Percentiles rank a stretch among this genome's conserved stretches.
Evolutionary conservation across 2,888 invertebrate genomes (phyloP).

Genomic region (Patella pellucida): DNA sequence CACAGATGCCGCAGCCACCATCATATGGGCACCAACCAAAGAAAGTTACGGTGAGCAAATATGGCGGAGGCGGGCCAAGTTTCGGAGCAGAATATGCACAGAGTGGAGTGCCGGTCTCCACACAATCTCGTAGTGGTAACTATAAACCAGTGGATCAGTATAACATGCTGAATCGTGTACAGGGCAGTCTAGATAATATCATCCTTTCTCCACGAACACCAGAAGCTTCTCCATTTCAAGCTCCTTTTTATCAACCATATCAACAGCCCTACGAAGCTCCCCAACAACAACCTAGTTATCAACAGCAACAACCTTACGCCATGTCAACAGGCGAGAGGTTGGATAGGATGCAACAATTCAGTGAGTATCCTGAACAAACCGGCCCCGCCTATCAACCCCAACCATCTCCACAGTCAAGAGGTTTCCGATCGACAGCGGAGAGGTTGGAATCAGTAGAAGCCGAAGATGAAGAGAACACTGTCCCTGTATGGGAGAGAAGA

Average conservation of each 20-base stretch:
- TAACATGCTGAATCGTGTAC: slow-evolving; percentile 38
- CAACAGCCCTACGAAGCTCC: slow-evolving; percentile 21
- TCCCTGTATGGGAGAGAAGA: slow-evolving; percentile 51
- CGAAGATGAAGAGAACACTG: slow-evolving; percentile 45
- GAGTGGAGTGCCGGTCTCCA: background rate
- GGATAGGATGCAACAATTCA: background rate
- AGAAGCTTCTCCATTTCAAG: slow-evolving; percentile 26
- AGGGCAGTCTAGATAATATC: slow-evolving; percentile 40
- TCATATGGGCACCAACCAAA: slow-evolving; percentile 49
- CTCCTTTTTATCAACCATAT: slow-evolving; percentile 21
- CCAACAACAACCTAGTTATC: slow-evolving; percentile 29
- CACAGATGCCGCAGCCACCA: slow-evolving; percentile 28
- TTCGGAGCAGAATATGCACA: slow-evolving; percentile 50
- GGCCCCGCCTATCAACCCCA: slow-evolving; percentile 22
- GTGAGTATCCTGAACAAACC: background rate
- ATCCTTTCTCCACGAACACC: slow-evolving; percentile 35
- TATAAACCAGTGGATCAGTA: slow-evolving; percentile 15
- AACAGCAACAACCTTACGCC: slow-evolving; percentile 13
- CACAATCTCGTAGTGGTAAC: slow-evolving; percentile 3
- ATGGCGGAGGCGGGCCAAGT: slow-evolving; percentile 55
- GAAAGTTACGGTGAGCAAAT: slow-evolving; percentile 51
- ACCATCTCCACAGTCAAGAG: slow-evolving; percentile 16
- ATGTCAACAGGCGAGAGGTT: slow-evolving; percentile 5
- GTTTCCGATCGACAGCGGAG: slow-evolving; percentile 23
- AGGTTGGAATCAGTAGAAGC: slow-evolving; percentile 17